Percentiles rank a stretch among this genome's conserved stretches.
Conservation (phyloP, 2,797 vertebrate genomes). For the Phoeniculus purpureus region DNA sequence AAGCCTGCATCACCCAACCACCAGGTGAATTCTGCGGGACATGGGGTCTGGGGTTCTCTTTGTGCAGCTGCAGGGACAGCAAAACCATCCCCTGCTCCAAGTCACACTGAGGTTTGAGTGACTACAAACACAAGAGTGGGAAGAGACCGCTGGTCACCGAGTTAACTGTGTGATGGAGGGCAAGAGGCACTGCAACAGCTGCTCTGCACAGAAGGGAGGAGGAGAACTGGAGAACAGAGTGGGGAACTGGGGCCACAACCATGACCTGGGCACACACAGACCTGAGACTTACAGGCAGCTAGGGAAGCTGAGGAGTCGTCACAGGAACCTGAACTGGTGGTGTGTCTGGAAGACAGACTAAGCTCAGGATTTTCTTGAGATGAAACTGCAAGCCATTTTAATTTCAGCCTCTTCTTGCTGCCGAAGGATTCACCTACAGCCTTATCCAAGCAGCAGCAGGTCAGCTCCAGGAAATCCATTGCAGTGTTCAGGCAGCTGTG, state of each 20-base stretch:
- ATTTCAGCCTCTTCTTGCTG: neutral
- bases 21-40: neutral
- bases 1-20: neutral
- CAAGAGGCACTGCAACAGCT: neutral
- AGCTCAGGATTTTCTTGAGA: neutral
- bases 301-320: neutral
- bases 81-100: neutral
- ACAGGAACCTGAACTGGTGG: neutral
- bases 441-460: neutral
- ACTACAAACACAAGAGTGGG: neutral
- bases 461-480: neutral
- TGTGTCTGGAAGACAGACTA: neutral
- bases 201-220: neutral
- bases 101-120: neutral
- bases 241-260: neutral
- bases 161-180: neutral
- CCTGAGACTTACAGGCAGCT: neutral
- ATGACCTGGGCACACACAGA: neutral
- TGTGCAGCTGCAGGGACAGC: neutral
- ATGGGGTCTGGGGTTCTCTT: neutral
- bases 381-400: neutral
- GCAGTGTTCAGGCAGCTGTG: neutral
- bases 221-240: too few relatives aligned
- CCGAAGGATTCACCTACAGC: neutral
- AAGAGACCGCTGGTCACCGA: neutral